Evolutionary conservation across 37 sponge, comb jelly and placozoan species (phyloP).

Genomic region (Theonella swinhoei): DNA sequence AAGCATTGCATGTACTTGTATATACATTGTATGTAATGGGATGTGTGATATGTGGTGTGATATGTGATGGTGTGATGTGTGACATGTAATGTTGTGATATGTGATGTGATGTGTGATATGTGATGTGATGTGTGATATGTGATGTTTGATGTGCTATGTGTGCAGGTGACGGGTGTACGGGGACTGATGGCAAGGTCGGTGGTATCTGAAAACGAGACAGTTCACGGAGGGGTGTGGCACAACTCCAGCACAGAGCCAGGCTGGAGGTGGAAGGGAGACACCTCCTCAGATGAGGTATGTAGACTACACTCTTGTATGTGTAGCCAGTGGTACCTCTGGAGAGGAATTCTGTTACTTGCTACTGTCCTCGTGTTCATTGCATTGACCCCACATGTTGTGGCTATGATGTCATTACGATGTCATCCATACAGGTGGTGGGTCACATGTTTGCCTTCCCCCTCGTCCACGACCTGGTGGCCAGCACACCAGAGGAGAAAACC

Average conservation of each 20-base stretch:
- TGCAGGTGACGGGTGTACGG: slow-evolving; percentile 69
- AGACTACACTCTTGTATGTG: too few relatives aligned
- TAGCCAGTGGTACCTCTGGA: too few relatives aligned
- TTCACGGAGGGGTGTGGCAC: slow-evolving; percentile 57
- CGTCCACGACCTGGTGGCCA: slow-evolving; percentile 74
- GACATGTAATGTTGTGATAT: too few relatives aligned
- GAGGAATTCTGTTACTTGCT: too few relatives aligned
- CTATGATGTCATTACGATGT: not conserved
- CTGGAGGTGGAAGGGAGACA: slow-evolving; percentile 87
- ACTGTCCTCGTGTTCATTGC: too few relatives aligned
- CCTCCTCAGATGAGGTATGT: slow-evolving; percentile 82
- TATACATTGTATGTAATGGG: too few relatives aligned
- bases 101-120: too few relatives aligned
- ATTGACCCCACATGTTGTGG: not conserved
- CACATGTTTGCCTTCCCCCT: slow-evolving; percentile 86
- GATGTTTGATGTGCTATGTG: too few relatives aligned
- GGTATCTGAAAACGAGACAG: slow-evolving; percentile 24
- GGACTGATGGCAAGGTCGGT: slow-evolving; percentile 81
- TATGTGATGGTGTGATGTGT: too few relatives aligned
- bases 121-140: too few relatives aligned
- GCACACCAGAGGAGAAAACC: slow-evolving; percentile 32
- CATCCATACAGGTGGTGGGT: slow-evolving; percentile 57
- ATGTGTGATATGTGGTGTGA: too few relatives aligned
- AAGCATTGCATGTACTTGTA: too few relatives aligned
- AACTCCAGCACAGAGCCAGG: slow-evolving; percentile 46